These are phyloP conservation scores for Apoderus coryli DNA, from an alignment of 2,888 invertebrate species.

Conservation along the genomic window DNA sequence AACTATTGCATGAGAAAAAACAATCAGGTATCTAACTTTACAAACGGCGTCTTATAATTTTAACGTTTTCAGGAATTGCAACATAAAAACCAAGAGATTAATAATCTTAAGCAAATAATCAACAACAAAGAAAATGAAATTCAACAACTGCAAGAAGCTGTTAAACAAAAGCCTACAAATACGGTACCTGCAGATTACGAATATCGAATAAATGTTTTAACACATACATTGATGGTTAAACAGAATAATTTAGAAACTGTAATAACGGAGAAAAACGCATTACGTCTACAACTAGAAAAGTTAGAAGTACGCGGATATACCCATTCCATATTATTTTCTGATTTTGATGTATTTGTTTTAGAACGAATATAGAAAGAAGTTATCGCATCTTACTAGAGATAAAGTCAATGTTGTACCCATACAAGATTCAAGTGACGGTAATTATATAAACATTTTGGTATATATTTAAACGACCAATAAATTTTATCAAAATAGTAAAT, in stretches of 20 bases:
- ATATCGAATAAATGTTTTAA: conserved; percentile 43
- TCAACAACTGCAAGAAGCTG: conserved; percentile 28
- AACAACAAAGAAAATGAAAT: conserved; percentile 31
- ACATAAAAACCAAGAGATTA: conserved; percentile 34
- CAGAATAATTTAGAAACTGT: conserved; percentile 73
- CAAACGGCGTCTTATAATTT: no score
- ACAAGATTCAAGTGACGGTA: conserved; percentile 49
- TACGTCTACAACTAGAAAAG: conserved; percentile 71
- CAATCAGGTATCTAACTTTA: no score
- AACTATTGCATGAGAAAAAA: no score
- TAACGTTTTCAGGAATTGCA: conserved; percentile 29
- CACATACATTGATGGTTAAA: conserved; percentile 72
- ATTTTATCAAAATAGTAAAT: no score
- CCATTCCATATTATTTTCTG: no score
- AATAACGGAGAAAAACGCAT: conserved; percentile 72
- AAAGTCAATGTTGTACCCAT: conserved; percentile 39
- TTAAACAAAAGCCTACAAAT: conserved; percentile 27
- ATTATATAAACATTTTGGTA: no score
- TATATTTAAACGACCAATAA: no score
- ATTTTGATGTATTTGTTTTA: conserved; percentile 24
- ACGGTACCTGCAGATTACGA: conserved; percentile 38
- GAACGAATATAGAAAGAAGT: conserved; percentile 45
- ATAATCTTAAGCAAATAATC: conserved; percentile 30
- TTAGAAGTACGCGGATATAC: conserved; percentile 54
- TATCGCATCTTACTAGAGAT: conserved; percentile 38